Evolutionary conservation across 2,113 vertebrate species (phyloP), one percentile per base, ranked within the genome.

Genomic region (Grammomys dolichurus): DNA sequence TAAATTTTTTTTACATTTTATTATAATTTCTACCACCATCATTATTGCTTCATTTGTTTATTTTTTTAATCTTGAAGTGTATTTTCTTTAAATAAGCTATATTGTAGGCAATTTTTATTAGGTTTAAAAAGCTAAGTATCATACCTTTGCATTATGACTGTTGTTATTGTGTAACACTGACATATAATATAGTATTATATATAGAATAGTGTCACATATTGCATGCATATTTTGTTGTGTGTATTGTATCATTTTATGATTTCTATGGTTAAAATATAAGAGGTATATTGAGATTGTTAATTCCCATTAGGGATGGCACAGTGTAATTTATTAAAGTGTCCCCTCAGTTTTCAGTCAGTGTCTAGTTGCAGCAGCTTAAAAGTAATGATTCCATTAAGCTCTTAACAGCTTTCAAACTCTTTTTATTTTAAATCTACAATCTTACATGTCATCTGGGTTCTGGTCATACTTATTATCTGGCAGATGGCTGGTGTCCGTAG

Each of bases 401-500:
- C 56, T 93, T 80, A 93, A 94, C 77, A 96, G 78, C 46, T 88
- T 96, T 80, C 43, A 90, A 94, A 58, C 13, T 40, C 43, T 84
- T 65, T 46, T 92, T 77, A 81, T 28, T 60, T 95, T 90, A 14
- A 94, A 84, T 95, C 80, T 14, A 43, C 70, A 85, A 33, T 94
- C 40, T 43, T 92, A 43, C 91, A 86, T 96, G 84, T 95, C 84
- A 87, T 56, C 31, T 89, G 63, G 88, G n/a, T 90, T 94, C 69
- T 60, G 65, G 75, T 94, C 48, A 85, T 88, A 85, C 58, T 96
- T 93, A 58, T 92, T 54, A 91, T 89, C 67, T 93, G 90, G 92
- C 95, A 96, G 95, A 95, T 96, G 95, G 78, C 91, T 95, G 94
- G 56, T 92, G 69, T 86, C 91, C 69, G 95, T 97, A 90, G 90